Percentiles rank a stretch among this genome's conserved stretches.
Evolutionary conservation across 2,113 vertebrate genomes (phyloP).

Genomic region (Ptilonorhynchus violaceus): DNA sequence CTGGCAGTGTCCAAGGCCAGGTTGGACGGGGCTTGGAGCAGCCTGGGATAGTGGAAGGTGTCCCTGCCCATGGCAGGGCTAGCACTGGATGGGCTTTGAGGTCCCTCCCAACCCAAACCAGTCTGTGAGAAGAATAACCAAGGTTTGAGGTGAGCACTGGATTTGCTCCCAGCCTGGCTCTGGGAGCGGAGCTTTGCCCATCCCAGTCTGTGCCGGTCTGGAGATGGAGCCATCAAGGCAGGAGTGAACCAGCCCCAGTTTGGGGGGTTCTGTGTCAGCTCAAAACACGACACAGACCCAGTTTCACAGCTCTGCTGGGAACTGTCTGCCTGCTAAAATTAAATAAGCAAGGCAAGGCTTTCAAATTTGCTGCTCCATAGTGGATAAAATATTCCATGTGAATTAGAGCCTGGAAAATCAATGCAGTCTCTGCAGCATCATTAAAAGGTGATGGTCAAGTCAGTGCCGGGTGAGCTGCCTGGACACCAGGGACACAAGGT

Average conservation of each 20-base stretch:
- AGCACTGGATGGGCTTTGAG: rapidly evolving
- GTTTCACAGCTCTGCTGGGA: not conserved
- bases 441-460: not conserved
- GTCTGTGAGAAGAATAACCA: rapidly evolving
- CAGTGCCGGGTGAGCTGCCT: not conserved
- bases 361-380: not conserved
- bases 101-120: too few relatives aligned
- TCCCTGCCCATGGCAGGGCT: not conserved
- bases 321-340: slow-evolving; percentile 1
- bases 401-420: not conserved
- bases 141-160: not conserved
- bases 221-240: not conserved
- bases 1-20: not conserved
- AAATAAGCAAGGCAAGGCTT: not conserved
- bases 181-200: not conserved
- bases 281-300: not conserved
- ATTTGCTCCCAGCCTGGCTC: not conserved
- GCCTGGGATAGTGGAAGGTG: not conserved
- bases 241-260: not conserved
- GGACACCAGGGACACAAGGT: not conserved
- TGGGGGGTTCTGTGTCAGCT: not conserved
- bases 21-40: not conserved
- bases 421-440: not conserved
- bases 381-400: not conserved
- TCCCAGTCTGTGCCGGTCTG: not conserved